Conservation (phyloP, 1,140 invertebrate species). For the Magallana ariakensis region DNA sequence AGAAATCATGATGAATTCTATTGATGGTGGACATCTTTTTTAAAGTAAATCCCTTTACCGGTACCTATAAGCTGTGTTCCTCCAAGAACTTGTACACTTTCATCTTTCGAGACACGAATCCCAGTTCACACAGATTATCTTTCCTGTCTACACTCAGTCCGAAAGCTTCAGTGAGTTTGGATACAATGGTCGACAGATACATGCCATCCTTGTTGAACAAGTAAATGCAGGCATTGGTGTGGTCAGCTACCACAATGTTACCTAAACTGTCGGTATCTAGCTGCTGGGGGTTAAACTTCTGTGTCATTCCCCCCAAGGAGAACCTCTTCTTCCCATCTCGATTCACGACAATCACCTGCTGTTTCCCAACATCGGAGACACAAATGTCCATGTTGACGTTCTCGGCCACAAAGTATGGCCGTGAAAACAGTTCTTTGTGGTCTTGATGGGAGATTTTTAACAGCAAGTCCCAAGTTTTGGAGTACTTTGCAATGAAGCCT, state of each 20-base stretch:
- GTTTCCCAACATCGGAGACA: neutral
- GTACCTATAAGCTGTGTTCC: neutral
- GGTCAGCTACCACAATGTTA: neutral
- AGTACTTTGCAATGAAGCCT: neutral
- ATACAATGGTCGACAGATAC: neutral
- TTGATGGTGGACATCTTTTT: too few relatives aligned
- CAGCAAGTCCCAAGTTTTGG: neutral
- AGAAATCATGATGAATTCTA: too few relatives aligned
- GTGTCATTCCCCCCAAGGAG: neutral
- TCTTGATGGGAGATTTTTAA: neutral
- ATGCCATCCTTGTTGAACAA: conserved; percentile 7
- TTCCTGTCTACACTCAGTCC: neutral
- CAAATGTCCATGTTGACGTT: neutral
- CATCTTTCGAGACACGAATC: neutral
- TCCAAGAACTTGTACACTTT: neutral
- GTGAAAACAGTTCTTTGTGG: neutral
- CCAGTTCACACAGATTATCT: neutral
- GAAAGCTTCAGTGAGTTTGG: neutral
- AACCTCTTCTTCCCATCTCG: neutral
- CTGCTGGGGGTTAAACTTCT: neutral
- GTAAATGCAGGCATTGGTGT: neutral
- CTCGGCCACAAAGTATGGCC: neutral
- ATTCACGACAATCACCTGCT: neutral
- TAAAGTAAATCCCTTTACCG: too few relatives aligned
- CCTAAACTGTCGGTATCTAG: neutral